Evolutionary conservation across 2,797 vertebrate species (phyloP).

Genomic region (Melanotaenia boesemani): DNA sequence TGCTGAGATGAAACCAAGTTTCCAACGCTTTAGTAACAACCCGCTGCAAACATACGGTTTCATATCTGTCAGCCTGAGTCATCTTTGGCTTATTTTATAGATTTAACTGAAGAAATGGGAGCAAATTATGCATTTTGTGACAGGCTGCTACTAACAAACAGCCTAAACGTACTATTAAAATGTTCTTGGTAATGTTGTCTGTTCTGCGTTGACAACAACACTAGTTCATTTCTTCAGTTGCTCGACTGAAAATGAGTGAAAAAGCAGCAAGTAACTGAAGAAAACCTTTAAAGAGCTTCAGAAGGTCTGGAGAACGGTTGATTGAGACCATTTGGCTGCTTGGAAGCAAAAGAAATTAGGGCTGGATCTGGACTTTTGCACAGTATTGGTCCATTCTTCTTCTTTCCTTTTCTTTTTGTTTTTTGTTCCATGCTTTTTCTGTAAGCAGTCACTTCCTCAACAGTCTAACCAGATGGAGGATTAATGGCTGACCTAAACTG

Average conservation of each 20-base stretch:
- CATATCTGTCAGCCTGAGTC: neutral
- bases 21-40: too few relatives aligned
- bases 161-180: neutral
- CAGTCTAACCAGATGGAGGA: conserved; percentile 34
- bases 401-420: neutral
- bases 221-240: neutral
- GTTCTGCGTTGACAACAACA: neutral
- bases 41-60: neutral
- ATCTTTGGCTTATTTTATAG: neutral
- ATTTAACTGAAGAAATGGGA: neutral
- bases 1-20: too few relatives aligned
- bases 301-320: too few relatives aligned
- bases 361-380: too few relatives aligned
- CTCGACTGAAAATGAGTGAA: neutral
- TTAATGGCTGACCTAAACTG: conserved; percentile 30
- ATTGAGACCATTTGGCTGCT: too few relatives aligned
- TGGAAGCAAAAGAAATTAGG: too few relatives aligned
- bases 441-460: conserved; percentile 26
- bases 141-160: neutral
- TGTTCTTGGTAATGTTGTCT: neutral
- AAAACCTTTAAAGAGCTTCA: too few relatives aligned
- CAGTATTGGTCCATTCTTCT: neutral
- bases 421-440: neutral
- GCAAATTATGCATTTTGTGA: neutral
- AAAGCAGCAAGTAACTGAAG: neutral